Evolutionary conservation across 2,797 vertebrate species (phyloP).

Genomic region (Microtus obscurus): DNA sequence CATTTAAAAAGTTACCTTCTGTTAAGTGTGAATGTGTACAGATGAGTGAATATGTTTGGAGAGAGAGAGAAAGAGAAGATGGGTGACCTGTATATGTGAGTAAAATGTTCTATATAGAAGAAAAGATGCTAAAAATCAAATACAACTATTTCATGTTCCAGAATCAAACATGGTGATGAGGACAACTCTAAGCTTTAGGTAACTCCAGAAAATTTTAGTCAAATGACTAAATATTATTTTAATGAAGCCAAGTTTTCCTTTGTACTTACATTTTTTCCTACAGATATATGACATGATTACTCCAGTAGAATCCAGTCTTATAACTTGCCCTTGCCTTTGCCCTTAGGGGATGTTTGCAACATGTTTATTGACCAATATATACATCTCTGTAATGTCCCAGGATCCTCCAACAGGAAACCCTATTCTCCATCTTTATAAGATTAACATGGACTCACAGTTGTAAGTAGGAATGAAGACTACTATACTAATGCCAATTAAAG

Average conservation of each 20-base stretch:
- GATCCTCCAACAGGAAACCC: not conserved
- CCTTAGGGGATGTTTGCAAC: not conserved
- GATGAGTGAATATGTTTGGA: not conserved
- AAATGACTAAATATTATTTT: not conserved
- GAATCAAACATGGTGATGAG: not conserved
- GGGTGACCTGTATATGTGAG: not conserved
- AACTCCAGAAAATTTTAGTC: not conserved
- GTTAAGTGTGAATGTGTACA: not conserved
- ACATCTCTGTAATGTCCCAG: not conserved
- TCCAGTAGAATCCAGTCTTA: not conserved
- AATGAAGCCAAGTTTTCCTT: not conserved
- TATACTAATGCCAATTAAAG: not conserved
- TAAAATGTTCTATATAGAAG: not conserved
- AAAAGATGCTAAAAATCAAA: not conserved
- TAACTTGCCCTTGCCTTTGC: fast-evolving
- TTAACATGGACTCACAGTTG: not conserved
- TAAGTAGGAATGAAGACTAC: not conserved
- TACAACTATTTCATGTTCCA: not conserved
- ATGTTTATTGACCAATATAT: not conserved
- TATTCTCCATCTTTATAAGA: not conserved
- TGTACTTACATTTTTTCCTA: not conserved
- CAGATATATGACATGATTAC: fast-evolving
- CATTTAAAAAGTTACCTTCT: not conserved
- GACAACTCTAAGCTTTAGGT: not conserved
- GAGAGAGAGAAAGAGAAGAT: too few species aligned